These are phyloP conservation scores for Isotomurus palustris DNA, from an alignment of 2,888 invertebrate species.

Conservation along the genomic window DNA sequence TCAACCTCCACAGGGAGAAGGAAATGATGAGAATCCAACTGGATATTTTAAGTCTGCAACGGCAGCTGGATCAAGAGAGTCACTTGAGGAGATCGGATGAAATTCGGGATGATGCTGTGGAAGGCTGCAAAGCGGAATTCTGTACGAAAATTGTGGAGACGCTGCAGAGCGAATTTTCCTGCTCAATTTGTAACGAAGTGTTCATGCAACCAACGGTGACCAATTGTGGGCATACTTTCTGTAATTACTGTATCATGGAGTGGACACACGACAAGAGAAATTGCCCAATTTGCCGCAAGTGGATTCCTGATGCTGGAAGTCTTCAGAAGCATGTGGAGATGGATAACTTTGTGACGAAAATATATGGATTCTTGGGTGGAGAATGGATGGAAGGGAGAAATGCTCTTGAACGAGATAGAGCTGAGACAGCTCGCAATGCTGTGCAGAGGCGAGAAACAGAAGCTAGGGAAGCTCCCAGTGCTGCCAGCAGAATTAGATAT, in stretches of 20 bases:
- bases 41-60: neutral
- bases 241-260: slow-evolving; percentile 63
- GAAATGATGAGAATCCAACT: neutral
- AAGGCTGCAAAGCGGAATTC: too few species aligned
- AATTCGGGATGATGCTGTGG: too few species aligned
- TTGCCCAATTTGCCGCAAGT: slow-evolving; percentile 66
- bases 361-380: too few species aligned
- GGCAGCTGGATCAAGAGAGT: neutral
- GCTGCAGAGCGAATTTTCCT: slow-evolving; percentile 67
- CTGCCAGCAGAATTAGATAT: too few species aligned
- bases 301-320: too few species aligned
- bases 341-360: slow-evolving; percentile 69
- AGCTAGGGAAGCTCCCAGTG: too few species aligned
- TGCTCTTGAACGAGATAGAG: too few species aligned
- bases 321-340: slow-evolving; percentile 62
- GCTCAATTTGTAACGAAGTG: slow-evolving; percentile 69
- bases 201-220: slow-evolving; percentile 65
- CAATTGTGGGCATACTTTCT: slow-evolving; percentile 71
- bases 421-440: too few species aligned
- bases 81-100: too few species aligned
- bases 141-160: slow-evolving; percentile 55
- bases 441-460: too few species aligned
- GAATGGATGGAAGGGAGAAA: too few species aligned
- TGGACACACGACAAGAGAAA: slow-evolving; percentile 67
- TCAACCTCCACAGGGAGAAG: neutral